These are phyloP conservation scores for Stylophora pistillata DNA, from an alignment of 64 coral and sea anemone species.

Conservation along the genomic window DNA sequence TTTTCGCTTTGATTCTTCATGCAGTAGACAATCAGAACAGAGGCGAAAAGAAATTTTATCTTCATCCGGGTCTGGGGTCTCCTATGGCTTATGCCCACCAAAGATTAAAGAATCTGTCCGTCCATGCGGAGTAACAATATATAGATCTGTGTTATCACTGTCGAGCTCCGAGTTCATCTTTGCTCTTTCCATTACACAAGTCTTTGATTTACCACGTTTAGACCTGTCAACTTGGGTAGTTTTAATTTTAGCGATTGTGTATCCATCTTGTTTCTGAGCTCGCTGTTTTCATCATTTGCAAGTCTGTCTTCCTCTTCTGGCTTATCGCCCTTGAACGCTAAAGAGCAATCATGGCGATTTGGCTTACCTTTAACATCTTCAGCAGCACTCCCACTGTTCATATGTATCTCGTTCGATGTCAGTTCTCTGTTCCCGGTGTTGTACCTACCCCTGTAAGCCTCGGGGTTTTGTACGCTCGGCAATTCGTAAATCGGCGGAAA, in stretches of 20 bases:
- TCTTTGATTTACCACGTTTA: slow-evolving; percentile 8
- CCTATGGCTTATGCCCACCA: no score
- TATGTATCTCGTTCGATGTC: background rate
- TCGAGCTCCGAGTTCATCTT: background rate
- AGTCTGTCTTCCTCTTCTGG: background rate
- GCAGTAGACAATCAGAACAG: no score
- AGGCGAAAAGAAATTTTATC: no score
- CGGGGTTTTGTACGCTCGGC: background rate
- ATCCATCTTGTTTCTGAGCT: background rate
- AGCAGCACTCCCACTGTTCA: background rate
- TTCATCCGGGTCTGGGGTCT: no score
- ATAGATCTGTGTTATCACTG: no score
- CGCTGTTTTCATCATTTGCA: background rate
- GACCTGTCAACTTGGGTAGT: background rate
- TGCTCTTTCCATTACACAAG: background rate
- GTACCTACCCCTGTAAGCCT: background rate
- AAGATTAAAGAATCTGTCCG: no score
- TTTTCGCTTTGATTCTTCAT: no score
- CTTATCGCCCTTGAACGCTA: background rate
- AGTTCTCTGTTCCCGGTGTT: background rate
- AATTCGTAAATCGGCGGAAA: slow-evolving; percentile 71
- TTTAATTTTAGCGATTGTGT: background rate
- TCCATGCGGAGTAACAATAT: no score
- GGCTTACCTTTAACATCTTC: background rate
- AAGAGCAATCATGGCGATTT: background rate